Evolutionary conservation across 2,797 vertebrate genomes (phyloP), one percentile per base, ranked within the genome.

Genomic region (Astyanax mexicanus): DNA sequence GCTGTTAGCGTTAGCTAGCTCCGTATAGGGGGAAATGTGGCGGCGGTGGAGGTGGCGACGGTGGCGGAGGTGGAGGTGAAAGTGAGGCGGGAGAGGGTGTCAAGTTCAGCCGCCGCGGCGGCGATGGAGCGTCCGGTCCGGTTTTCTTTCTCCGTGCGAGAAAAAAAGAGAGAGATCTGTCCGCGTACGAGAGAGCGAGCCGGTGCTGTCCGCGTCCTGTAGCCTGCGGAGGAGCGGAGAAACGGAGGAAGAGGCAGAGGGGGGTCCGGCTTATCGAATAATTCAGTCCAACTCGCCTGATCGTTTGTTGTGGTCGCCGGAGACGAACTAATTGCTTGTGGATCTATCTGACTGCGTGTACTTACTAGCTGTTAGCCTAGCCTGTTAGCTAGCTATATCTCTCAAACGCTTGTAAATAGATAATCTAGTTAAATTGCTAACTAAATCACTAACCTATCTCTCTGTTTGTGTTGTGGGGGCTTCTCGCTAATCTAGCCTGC

Each of bases 241-340:
- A n/a, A n/a, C n/a, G n/a, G n/a, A n/a, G n/a, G 29, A 72, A 69
- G 72, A 65, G 67, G 25, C 54, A 29, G 62, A 4, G 51, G 2
- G 23, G 52, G 1, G 11, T 86, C 88, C 86, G 51, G 57, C 5
- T 90, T 84, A 86, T 25, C 81, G 86, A 86, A 73, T 83, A 88
- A 81, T 75, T 80, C 54, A 75, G 58, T 82, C 77, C 83, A 81
- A 83, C 83, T 84, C 88, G 69, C 79, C 81, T 80, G 62, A 81
- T 55, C 85, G 69, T 86, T 5, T 52, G 82, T 85, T 78, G 80
- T 82, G 86, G 83, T 84, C 88, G 79, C 77, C 83, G 81, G 87
- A 87, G 83, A 88, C 83, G 81, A 90, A 91, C 89, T 91, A 89
- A 92, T 91, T 85, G 92, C 90, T 91, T 92, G 92, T 90, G 90